Base-by-base conservation (phyloP, 2,797 vertebrate genomes). In the Clarias laeviceps region DNA sequence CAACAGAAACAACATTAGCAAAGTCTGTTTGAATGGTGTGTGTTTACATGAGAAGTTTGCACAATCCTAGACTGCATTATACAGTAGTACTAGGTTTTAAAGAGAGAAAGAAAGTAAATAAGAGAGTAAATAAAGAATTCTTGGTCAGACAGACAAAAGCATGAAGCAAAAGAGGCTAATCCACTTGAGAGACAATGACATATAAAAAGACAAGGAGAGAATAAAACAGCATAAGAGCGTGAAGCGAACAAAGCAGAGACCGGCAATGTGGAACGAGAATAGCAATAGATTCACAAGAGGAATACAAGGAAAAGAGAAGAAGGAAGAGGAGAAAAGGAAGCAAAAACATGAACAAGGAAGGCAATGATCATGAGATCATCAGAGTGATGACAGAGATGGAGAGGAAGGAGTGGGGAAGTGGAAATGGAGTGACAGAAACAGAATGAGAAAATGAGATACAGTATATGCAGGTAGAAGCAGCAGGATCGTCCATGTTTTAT, bases 401-500 rank as follows among this genome's bases (percentile, higher is more conserved):
- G 40, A 27, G 14, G 18, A 22, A 59, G 37, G 45, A 45, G 9
- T 45, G 45, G 11, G 2, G 5, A 45, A 24, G 34, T 20, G 15
- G 70, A 12, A 11, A 37, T 20, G n/a, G 70, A 12, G 4, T 22
- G 68, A 70, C 9, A 12, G 34, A 11, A 12, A 24, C n/a, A 74
- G 4, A 59, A 9, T 15, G 73, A 12, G 0, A 32, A 0, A 56
- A 32, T 29, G 0, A 54, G 40, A 74, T 2, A 37, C 37, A 37
- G 37, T 37, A 70, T 4, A 70, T 9, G 34, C 68, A 20, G 73
- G 18, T 3, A 57, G 73, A 59, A 22, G 27, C 61, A 76, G 6
- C 20, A 0, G 91, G 90, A 86, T 73, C 84, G 84, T 92, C 45
- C n/a, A 40, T 24, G 37, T 34, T n/a, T 17, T 64, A 24, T 57